Conservation (phyloP, 2,888 invertebrate genomes). For the Platypus cylindrus region DNA sequence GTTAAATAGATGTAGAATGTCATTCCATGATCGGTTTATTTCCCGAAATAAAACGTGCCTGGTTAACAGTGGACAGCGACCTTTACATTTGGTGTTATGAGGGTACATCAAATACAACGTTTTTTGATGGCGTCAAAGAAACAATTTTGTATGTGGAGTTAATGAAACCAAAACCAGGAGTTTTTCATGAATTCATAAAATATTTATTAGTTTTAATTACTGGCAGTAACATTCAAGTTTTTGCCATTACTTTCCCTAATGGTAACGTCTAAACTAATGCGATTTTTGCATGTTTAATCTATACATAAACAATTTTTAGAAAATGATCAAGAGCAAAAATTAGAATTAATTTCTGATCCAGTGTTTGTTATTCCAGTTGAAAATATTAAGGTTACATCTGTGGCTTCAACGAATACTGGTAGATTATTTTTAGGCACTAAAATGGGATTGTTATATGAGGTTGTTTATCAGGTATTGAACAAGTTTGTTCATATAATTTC, state of each 20-base stretch:
- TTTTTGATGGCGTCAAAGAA: constrained; percentile 90
- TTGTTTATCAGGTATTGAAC: constrained; percentile 68
- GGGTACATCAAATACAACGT: constrained; percentile 88
- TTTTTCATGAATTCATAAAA: constrained; percentile 83
- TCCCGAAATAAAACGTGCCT: constrained; percentile 89
- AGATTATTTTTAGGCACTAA: constrained; percentile 90
- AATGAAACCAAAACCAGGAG: constrained; percentile 74
- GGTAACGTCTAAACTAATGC: constrained; percentile 19
- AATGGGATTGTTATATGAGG: constrained; percentile 90
- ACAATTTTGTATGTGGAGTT: constrained; percentile 89
- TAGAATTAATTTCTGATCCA: constrained; percentile 89
- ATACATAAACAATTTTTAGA: constrained; percentile 2
- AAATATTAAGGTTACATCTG: constrained; percentile 70
- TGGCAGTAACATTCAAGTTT: constrained; percentile 82
- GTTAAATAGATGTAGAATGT: constrained; percentile 91
- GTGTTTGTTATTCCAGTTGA: constrained; percentile 86
- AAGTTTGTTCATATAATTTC: neutral
- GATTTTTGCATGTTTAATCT: neutral
- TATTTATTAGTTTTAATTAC: constrained; percentile 86
- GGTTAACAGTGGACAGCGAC: constrained; percentile 95
- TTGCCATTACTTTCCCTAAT: constrained; percentile 56
- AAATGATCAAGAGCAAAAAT: constrained; percentile 48
- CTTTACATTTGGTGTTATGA: constrained; percentile 98
- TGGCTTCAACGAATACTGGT: constrained; percentile 69
- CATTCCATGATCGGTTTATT: constrained; percentile 96